Evolutionary conservation across 2,888 invertebrate species (phyloP).

Genomic region (Hypomecis atomaria): DNA sequence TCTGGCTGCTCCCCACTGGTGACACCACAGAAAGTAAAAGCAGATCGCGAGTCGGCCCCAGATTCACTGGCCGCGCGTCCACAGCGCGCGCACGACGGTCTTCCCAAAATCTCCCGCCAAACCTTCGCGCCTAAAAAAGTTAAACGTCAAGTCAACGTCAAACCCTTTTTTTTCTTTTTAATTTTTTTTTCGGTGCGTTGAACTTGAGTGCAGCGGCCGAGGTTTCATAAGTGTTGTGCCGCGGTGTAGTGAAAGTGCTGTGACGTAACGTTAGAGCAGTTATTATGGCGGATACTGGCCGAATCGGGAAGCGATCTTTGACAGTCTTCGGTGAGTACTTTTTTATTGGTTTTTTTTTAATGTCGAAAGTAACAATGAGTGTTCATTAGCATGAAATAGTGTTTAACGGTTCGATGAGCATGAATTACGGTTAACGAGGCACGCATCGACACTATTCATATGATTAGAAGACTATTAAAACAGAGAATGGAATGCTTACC

Average conservation of each 20-base stretch:
- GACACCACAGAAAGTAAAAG: conserved; percentile 78
- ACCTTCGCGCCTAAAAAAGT: conserved; percentile 48
- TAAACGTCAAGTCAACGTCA: conserved; percentile 28
- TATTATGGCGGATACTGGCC: conserved; percentile 75
- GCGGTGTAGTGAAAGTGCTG: conserved; percentile 75
- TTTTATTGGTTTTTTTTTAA: conserved; percentile 40
- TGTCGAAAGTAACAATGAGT: conserved; percentile 20
- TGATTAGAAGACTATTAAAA: conserved; percentile 18
- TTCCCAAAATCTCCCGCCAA: conserved; percentile 64
- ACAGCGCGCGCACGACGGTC: conserved; percentile 73
- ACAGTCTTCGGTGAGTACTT: conserved; percentile 71
- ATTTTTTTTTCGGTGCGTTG: conserved; percentile 61
- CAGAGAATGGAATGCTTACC: not conserved
- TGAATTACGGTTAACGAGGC: conserved; percentile 15
- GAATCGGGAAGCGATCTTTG: conserved; percentile 70
- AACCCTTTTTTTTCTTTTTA: conserved; percentile 45
- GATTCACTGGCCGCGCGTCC: conserved; percentile 73
- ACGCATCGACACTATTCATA: conserved; percentile 21
- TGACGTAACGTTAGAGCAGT: conserved; percentile 79
- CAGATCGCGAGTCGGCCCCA: conserved; percentile 60
- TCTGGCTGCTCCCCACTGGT: conserved; percentile 71
- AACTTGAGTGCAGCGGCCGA: conserved; percentile 72
- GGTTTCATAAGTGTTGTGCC: conserved; percentile 70
- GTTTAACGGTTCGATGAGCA: conserved; percentile 26
- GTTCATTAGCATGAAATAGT: conserved; percentile 24